Conservation (phyloP, 2,113 vertebrate genomes). For the Stictonetta naevosa region DNA sequence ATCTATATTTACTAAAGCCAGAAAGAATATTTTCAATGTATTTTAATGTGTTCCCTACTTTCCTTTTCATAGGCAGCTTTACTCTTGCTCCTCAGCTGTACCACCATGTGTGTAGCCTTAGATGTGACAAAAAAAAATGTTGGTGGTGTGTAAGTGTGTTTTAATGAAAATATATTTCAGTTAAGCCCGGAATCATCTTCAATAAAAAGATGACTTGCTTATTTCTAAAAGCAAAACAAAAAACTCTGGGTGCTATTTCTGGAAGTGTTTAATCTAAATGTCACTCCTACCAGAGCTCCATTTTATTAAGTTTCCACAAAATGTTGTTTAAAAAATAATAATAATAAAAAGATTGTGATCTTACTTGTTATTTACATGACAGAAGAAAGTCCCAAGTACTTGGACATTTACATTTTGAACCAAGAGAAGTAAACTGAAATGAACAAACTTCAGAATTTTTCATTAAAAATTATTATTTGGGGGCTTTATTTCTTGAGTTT, state of each 20-base stretch:
- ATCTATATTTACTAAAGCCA: neutral
- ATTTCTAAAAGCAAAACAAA: neutral
- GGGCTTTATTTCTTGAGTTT: neutral
- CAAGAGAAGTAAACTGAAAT: neutral
- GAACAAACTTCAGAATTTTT: neutral
- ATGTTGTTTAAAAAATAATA: neutral
- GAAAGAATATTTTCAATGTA: neutral
- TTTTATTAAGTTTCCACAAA: neutral
- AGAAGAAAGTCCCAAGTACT: neutral
- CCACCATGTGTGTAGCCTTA: accelerated
- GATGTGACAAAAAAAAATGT: neutral
- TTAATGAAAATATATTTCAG: neutral
- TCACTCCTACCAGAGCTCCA: neutral
- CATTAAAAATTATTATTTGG: neutral
- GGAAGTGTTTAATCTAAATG: neutral
- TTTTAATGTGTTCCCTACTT: neutral
- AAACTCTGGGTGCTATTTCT: neutral
- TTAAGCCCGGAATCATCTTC: neutral
- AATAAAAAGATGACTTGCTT: neutral
- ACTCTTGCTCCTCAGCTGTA: neutral
- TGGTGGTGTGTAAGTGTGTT: accelerated
- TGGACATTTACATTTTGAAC: neutral
- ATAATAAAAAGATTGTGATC: neutral
- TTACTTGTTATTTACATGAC: neutral
- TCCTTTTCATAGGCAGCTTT: neutral